A percentile compares a stretch with the other conserved stretches of the same genome.
Conservation (phyloP, 2,797 vertebrate genomes). For the Rhincodon typus region DNA sequence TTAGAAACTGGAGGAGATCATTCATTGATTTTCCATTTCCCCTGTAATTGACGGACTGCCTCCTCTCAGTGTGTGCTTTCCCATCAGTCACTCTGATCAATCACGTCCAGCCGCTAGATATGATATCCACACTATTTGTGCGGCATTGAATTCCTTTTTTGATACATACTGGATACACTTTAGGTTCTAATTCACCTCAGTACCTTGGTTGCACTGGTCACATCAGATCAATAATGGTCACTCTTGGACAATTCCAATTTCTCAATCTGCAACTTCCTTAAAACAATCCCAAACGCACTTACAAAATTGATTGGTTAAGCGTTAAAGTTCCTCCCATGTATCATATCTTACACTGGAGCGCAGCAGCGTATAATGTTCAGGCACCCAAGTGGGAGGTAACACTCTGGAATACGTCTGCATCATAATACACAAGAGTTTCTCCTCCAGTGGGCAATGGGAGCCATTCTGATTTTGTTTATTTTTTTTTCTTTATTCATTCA, state of each 20-base stretch:
- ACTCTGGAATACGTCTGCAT: background rate
- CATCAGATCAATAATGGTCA: background rate
- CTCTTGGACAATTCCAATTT: background rate
- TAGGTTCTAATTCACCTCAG: background rate
- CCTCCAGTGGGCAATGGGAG: background rate
- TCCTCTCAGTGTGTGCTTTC: background rate
- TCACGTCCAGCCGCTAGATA: background rate
- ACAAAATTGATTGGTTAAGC: background rate
- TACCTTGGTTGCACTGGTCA: background rate
- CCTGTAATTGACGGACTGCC: constrained; percentile 4
- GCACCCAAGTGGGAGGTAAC: background rate
- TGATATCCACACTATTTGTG: background rate
- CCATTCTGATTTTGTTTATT: background rate
- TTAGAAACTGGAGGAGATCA: constrained; percentile 1
- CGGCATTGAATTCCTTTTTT: background rate
- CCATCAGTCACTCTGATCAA: background rate
- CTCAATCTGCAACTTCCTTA: background rate
- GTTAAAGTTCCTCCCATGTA: background rate
- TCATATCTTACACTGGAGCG: background rate
- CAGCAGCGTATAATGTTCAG: background rate
- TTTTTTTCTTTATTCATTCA: too few relatives aligned
- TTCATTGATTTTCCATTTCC: constrained; percentile 12
- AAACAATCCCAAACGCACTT: background rate
- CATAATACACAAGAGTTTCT: background rate
- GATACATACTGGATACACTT: background rate